Conservation (phyloP, 2,888 invertebrate species). For the Acleris holmiana region DNA sequence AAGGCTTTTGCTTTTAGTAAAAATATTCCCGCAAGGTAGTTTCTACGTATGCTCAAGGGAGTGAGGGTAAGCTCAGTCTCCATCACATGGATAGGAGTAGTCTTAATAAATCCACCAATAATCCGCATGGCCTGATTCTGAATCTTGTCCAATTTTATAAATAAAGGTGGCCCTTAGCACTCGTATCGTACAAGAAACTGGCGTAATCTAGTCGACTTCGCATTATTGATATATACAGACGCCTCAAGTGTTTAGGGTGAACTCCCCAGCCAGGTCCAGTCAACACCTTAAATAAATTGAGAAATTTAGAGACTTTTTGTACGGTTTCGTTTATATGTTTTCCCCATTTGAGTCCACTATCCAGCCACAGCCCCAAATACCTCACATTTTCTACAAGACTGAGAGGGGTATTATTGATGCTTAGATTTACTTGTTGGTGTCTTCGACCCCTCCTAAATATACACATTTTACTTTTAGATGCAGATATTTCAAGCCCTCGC, state of each 20-base stretch:
- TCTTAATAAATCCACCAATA: conserved; percentile 12
- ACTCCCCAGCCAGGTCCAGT: conserved; percentile 37
- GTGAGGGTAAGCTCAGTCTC: conserved; percentile 5
- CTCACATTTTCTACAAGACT: conserved; percentile 25
- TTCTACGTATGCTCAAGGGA: not conserved
- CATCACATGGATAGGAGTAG: conserved; percentile 8
- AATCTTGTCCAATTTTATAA: conserved; percentile 19
- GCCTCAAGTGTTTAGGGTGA: conserved; percentile 28
- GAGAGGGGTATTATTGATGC: conserved; percentile 9
- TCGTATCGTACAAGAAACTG: conserved; percentile 5
- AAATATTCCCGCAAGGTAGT: conserved; percentile 1
- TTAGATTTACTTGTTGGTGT: not conserved
- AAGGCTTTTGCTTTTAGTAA: conserved; percentile 1
- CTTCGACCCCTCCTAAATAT: conserved; percentile 37
- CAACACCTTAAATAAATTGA: conserved; percentile 36
- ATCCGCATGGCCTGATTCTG: conserved; percentile 14
- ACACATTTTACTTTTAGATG: conserved; percentile 38
- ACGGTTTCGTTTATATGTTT: conserved; percentile 37
- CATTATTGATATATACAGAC: conserved; percentile 29
- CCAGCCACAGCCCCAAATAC: conserved; percentile 39
- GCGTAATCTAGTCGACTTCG: conserved; percentile 32
- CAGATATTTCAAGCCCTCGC: conserved; percentile 37
- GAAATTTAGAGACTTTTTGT: conserved; percentile 25
- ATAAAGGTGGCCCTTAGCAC: not conserved
- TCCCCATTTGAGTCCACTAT: conserved; percentile 33